These are phyloP conservation scores for Andrena dorsata DNA, from an alignment of 2,888 invertebrate species.

Conservation along the genomic window DNA sequence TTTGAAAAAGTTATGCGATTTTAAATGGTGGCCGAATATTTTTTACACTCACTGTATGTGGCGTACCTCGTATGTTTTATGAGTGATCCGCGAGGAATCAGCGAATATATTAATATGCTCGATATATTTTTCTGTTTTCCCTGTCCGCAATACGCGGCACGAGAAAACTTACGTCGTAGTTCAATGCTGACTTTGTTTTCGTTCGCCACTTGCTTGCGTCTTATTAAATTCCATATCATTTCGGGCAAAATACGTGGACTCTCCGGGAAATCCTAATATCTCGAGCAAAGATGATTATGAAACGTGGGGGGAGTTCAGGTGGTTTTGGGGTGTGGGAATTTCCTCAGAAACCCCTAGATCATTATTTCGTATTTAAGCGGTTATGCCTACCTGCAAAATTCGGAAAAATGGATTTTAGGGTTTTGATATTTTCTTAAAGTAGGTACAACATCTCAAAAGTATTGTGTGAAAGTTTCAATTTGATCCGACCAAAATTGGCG, in stretches of 20 bases:
- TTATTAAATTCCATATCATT: constrained; percentile 1
- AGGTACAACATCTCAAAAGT: no score
- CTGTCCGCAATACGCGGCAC: background rate
- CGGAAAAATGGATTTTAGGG: no score
- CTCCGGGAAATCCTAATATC: background rate
- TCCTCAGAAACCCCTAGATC: background rate
- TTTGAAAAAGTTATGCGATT: no score
- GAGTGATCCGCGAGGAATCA: background rate
- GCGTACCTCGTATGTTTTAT: background rate
- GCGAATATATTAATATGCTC: background rate
- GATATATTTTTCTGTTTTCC: background rate
- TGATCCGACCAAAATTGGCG: no score
- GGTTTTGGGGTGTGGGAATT: background rate
- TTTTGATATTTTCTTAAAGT: no score
- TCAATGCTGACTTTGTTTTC: background rate
- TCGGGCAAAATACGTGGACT: background rate
- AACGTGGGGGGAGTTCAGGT: background rate
- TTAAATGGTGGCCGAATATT: no score
- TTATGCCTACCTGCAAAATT: no score
- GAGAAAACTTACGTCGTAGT: background rate
- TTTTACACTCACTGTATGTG: no score
- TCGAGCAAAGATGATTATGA: background rate
- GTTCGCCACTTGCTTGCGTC: background rate
- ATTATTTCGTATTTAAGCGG: no score
- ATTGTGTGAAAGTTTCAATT: no score